phyloP scores from a whole-genome alignment of 2,797 vertebrate genomes.

The Alosa sapidissima region DNA sequence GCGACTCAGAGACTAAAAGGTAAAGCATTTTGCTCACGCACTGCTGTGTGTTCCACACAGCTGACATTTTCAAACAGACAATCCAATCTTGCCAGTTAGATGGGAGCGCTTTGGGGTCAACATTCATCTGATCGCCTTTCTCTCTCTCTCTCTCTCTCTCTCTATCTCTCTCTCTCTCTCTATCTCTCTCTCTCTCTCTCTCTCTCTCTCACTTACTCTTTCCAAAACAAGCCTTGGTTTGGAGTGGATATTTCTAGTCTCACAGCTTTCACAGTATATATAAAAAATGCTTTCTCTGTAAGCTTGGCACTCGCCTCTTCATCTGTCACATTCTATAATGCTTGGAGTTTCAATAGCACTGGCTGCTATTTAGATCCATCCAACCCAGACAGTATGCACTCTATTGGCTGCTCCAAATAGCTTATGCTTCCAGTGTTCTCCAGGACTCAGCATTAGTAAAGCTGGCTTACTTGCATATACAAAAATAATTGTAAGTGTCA shows the following conservation, averaged over 20 bases:
- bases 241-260: conserved; percentile 37
- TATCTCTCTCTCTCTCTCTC: neutral
- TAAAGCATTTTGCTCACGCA: conserved; percentile 40
- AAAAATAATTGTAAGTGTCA: neutral
- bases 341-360: neutral
- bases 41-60: conserved; percentile 29
- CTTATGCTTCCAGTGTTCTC: neutral
- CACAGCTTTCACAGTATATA: conserved; percentile 38
- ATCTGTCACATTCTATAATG: neutral
- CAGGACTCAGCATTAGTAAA: neutral
- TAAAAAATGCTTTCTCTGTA: conserved; percentile 2
- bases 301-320: neutral
- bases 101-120: conserved; percentile 42
- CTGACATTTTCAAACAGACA: conserved; percentile 51
- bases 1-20: conserved; percentile 38
- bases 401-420: neutral
- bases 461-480: neutral
- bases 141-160: neutral
- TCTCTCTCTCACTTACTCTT: neutral
- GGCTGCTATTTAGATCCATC: neutral
- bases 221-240: conserved; percentile 42
- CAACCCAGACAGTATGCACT: neutral
- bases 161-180: neutral
- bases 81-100: conserved; percentile 45
- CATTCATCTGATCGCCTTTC: conserved; percentile 34